Percentiles rank a stretch among this genome's conserved stretches.
Evolutionary conservation across 2,888 invertebrate genomes (phyloP).

Genomic region (Hermaeophaga mercurialis): DNA sequence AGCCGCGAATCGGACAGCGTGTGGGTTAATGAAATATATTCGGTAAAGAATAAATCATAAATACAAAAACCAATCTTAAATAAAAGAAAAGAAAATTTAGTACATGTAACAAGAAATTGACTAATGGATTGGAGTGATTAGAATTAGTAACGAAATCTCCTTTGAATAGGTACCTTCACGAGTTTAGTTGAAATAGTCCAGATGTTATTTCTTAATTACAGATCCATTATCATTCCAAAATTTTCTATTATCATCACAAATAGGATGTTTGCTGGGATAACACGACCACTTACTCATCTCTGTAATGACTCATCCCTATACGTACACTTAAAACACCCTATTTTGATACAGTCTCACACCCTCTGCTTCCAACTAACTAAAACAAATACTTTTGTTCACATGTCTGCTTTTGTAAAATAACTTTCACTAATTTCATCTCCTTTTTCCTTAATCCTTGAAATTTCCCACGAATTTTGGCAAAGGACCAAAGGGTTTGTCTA

Average conservation of each 20-base stretch:
- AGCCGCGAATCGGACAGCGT: background rate
- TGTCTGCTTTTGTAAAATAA: conserved; percentile 23
- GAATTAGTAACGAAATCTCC: too few species aligned
- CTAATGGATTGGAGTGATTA: too few species aligned
- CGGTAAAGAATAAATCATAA: too few species aligned
- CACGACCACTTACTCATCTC: conserved; percentile 1
- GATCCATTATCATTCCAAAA: background rate
- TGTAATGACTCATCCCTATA: background rate
- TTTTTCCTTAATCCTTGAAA: conserved; percentile 29
- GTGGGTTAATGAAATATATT: conserved; percentile 12
- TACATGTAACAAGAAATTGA: too few species aligned
- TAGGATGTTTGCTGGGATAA: background rate
- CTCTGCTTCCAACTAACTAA: conserved; percentile 2
- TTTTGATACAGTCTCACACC: conserved; percentile 1
- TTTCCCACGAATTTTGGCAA: conserved; percentile 36
- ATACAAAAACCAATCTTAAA: too few species aligned
- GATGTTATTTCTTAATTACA: background rate
- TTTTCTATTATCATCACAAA: background rate
- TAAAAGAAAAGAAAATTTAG: too few species aligned
- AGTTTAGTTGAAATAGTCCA: too few species aligned
- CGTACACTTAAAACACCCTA: conserved; percentile 2
- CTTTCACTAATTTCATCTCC: conserved; percentile 27
- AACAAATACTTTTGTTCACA: conserved; percentile 22
- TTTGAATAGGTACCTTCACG: too few species aligned
- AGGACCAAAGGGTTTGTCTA: conserved; percentile 35